phyloP scores from a whole-genome alignment of 2,888 invertebrate genomes.

The Ptychoptera contaminata region DNA sequence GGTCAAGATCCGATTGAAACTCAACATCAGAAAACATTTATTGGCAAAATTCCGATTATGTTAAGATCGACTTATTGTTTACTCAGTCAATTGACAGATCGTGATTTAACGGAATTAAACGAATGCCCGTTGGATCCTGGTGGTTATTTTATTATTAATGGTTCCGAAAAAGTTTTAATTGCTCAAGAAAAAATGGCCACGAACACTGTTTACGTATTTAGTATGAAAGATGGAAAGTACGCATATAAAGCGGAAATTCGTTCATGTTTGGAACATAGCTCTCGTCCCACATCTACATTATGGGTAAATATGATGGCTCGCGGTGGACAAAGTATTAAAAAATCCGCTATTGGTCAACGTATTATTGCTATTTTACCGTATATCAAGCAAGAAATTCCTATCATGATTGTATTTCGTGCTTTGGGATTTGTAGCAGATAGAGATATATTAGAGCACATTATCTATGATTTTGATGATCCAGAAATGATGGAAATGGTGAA shows the following conservation, averaged over 20 bases:
- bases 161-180: slow-evolving; percentile 95
- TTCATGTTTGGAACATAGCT: slow-evolving; percentile 82
- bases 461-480: slow-evolving; percentile 99
- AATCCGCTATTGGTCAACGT: slow-evolving; percentile 95
- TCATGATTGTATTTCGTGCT: slow-evolving; percentile 99
- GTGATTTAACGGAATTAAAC: slow-evolving; percentile 97
- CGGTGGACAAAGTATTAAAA: slow-evolving; percentile 96
- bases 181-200: slow-evolving; percentile 99
- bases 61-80: slow-evolving; percentile 94
- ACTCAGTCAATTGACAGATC: slow-evolving; percentile 85
- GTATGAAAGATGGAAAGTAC: slow-evolving; percentile 99
- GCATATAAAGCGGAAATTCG: slow-evolving; percentile 97
- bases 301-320: slow-evolving; percentile 99
- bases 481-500: slow-evolving; percentile 99
- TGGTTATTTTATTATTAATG: slow-evolving; percentile 99
- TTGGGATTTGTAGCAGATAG: slow-evolving; percentile 97
- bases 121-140: slow-evolving; percentile 99
- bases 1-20: slow-evolving; percentile 77
- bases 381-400: slow-evolving; percentile 98
- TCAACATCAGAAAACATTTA: slow-evolving; percentile 58
- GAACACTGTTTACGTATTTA: slow-evolving; percentile 98
- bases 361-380: slow-evolving; percentile 97
- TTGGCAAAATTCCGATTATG: slow-evolving; percentile 98
- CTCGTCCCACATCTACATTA: slow-evolving; percentile 90
- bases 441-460: slow-evolving; percentile 98